Evolutionary conservation across 2,113 vertebrate species (phyloP).

Genomic region (Mustela lutreola): DNA sequence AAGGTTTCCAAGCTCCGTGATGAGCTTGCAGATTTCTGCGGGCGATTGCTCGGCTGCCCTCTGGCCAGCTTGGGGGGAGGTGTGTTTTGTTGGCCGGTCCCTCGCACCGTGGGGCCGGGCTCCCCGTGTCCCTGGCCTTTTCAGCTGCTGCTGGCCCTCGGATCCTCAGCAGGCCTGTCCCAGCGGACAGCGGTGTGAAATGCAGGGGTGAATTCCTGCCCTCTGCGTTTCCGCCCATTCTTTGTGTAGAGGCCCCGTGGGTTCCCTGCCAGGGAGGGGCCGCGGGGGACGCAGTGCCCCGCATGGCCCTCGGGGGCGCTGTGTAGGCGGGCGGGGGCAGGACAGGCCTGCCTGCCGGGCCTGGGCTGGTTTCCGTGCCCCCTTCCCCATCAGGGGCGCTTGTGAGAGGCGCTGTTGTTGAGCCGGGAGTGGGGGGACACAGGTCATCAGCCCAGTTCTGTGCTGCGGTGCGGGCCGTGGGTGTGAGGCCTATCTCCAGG

Average conservation of each 20-base stretch:
- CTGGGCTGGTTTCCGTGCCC: not conserved
- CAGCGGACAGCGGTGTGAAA: not conserved
- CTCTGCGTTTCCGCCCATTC: constrained; percentile 76
- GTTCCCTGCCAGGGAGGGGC: not conserved
- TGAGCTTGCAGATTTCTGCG: constrained; percentile 79
- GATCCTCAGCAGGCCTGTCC: not conserved
- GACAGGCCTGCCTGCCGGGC: not conserved
- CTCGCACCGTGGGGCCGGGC: not conserved
- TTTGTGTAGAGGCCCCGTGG: not conserved
- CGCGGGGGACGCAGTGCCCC: not conserved
- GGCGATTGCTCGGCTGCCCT: not conserved
- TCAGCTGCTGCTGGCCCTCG: not conserved
- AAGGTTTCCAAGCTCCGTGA: constrained; percentile 74
- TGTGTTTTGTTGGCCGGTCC: constrained; percentile 72
- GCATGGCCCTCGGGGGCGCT: not conserved
- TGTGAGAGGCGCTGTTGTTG: not conserved
- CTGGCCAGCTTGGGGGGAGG: not conserved
- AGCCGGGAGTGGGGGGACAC: not conserved
- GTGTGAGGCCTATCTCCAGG: not conserved
- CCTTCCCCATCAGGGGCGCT: not conserved
- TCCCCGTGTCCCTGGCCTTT: constrained; percentile 53
- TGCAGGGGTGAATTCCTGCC: constrained; percentile 75
- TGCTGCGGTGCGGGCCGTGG: rapidly evolving
- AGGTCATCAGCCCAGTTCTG: no score
- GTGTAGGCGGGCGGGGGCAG: not conserved